phyloP scores from a whole-genome alignment of 2,797 vertebrate genomes.

The Allochrocebus solatus region DNA sequence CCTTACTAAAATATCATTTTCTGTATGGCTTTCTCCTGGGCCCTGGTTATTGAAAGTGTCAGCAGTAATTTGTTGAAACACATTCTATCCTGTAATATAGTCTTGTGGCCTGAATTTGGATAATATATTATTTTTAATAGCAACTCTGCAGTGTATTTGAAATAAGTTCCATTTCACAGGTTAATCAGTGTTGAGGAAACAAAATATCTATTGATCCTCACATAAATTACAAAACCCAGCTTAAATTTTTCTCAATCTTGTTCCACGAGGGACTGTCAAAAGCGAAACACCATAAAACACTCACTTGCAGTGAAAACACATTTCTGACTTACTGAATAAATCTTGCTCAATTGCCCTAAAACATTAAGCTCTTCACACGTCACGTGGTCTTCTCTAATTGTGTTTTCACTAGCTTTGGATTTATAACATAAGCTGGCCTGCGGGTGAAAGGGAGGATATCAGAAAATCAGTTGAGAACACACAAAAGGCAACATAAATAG shows the following conservation, averaged over 20 bases:
- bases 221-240: neutral
- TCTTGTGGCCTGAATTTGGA: neutral
- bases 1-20: neutral
- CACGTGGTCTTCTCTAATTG: constrained; percentile 10
- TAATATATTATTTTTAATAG: neutral
- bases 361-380: constrained; percentile 15
- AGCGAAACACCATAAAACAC: neutral
- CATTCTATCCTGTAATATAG: neutral
- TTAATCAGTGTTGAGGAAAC: neutral
- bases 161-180: neutral
- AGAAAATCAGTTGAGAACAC: neutral
- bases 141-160: neutral
- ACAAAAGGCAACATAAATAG: neutral
- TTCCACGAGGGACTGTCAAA: neutral
- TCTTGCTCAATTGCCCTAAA: neutral
- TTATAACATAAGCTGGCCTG: neutral
- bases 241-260: neutral
- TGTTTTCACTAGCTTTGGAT: constrained; percentile 20
- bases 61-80: constrained; percentile 13
- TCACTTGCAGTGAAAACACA: neutral
- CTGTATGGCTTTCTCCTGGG: neutral
- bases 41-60: neutral
- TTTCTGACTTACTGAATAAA: constrained; percentile 15
- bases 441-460: neutral
- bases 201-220: neutral